Evolutionary conservation across 1,140 invertebrate species (phyloP).

Genomic region (Conus ventricosus): DNA sequence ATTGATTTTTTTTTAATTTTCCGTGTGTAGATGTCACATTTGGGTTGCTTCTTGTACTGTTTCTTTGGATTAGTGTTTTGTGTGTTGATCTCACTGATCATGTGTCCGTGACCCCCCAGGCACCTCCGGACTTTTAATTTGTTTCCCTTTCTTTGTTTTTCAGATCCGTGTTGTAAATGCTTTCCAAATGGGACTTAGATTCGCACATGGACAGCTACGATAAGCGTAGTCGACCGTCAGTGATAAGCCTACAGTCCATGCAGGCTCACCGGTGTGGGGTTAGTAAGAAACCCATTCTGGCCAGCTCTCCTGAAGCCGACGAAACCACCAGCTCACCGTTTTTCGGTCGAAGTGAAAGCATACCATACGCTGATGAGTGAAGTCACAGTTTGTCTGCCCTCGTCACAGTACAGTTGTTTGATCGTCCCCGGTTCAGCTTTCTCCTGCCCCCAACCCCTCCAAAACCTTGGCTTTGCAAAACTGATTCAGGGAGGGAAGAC

Average conservation of each 20-base stretch:
- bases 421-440: background rate
- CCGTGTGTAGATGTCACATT: background rate
- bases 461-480: conserved; percentile 2
- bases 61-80: background rate
- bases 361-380: conserved; percentile 71
- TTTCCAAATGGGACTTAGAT: conserved; percentile 98
- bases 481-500: background rate
- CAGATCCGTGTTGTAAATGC: conserved; percentile 99
- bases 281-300: conserved; percentile 66
- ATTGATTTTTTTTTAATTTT: background rate
- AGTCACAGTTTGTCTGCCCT: background rate
- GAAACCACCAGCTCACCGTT: conserved; percentile 58
- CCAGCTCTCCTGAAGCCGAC: conserved; percentile 68
- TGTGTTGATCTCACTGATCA: background rate
- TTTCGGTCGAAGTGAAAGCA: conserved; percentile 69
- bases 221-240: conserved; percentile 72
- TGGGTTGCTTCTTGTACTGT: background rate
- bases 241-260: conserved; percentile 72
- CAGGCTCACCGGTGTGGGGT: conserved; percentile 60
- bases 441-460: background rate
- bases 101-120: background rate
- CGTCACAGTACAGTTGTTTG: background rate
- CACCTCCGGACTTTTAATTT: conserved; percentile 24
- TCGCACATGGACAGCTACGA: conserved; percentile 84
- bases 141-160: conserved; percentile 73